Base-by-base conservation (phyloP, 2,888 invertebrate species). In the Anarsia innoxiella region DNA sequence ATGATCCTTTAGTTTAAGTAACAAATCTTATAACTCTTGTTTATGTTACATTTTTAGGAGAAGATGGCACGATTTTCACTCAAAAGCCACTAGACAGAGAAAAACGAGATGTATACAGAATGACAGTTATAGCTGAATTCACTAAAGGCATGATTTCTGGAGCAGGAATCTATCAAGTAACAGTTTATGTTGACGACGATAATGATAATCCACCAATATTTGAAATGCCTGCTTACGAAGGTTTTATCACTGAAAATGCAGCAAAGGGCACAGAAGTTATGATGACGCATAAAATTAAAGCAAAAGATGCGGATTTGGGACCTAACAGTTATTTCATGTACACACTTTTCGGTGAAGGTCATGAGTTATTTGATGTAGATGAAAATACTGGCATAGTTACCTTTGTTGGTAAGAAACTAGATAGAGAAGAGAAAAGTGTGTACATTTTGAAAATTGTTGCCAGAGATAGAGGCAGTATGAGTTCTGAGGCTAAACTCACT, bases 161-260 rank as follows among this genome's bases (percentile, higher is more conserved):
- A 4, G 90, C 91, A 32, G 92, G 91, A 1, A 90, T 93, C 39
- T 93, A 93, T 59, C 93, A 93, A 86, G 91, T 93, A 1, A 91
- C 90, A 8, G 87, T 95, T 16, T 83, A 90, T 37, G 93, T 95
- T 1, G 92, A 93, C 42, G 95, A 96, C 60, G 93, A 93, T 43
- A 95, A 96, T 58, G 95, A 95, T 58, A 95, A 95, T 57, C 88
- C 94, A 2, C 96, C 97, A 0, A 70, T 88, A 39, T 96, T 97
- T 65, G 90, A 91, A 46, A 74, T 88, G 8, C 61, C 87, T 1
- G 66, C 83, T 1, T 96, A 95, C 62, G 91, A 93, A 53, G 94
- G 94, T 1, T 86, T 87, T 42, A 90, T 97, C 10, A 75, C 82
- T 28, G 96, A 97, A 76, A 95, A 96, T 66, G 89, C 93, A 16